Percentiles rank a stretch among this genome's conserved stretches.
Conservation (phyloP, 2,797 vertebrate species). For the Eulemur coronatus region DNA sequence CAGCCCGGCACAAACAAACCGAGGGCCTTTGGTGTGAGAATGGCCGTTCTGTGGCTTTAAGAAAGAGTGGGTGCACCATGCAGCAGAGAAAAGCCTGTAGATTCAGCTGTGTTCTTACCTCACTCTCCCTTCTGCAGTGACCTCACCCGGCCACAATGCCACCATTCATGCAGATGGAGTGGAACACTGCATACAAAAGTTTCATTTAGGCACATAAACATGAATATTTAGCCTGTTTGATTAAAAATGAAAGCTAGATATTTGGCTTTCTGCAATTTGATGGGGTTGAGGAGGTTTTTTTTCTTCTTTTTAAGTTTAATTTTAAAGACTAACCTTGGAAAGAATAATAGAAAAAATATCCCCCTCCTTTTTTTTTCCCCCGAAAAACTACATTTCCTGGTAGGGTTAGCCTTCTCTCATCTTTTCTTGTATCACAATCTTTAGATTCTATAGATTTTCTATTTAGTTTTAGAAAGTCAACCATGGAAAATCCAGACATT, state of each 20-base stretch:
- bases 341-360: slow-evolving; percentile 38
- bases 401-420: not conserved
- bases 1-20: not conserved
- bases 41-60: slow-evolving; percentile 82
- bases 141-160: slow-evolving; percentile 97
- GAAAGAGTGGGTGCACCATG: slow-evolving; percentile 82
- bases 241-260: slow-evolving; percentile 87
- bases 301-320: slow-evolving; percentile 39
- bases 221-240: slow-evolving; percentile 89
- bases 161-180: slow-evolving; percentile 95
- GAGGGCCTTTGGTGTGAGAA: slow-evolving; percentile 15
- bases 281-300: not conserved
- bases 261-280: slow-evolving; percentile 66
- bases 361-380: not conserved
- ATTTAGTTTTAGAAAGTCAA: slow-evolving; percentile 55
- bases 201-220: slow-evolving; percentile 92
- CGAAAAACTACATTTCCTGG: slow-evolving; percentile 9
- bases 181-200: slow-evolving; percentile 91
- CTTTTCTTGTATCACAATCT: slow-evolving; percentile 2
- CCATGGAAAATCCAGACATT: slow-evolving; percentile 10
- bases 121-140: slow-evolving; percentile 94
- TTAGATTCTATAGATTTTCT: slow-evolving; percentile 32
- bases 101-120: slow-evolving; percentile 97
- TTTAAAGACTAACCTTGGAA: slow-evolving; percentile 68
- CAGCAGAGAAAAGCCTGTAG: slow-evolving; percentile 85